Conservation (phyloP, 2,797 vertebrate genomes). For the Manis javanica region DNA sequence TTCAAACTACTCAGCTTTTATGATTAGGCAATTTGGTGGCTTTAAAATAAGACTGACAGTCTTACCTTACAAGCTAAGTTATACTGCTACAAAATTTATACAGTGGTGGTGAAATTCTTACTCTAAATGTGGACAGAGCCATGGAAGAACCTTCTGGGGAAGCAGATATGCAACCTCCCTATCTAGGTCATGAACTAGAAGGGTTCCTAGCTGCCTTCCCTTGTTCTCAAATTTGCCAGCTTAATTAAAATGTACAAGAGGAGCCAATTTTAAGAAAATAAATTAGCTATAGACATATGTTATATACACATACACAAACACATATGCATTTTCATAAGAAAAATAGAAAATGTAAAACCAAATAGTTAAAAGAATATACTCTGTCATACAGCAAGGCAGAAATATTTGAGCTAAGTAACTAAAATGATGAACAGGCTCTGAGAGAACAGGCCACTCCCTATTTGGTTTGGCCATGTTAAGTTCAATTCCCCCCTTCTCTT, state of each 20-base stretch:
- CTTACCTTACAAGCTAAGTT: neutral
- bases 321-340: neutral
- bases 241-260: neutral
- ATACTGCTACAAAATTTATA: neutral
- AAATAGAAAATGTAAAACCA: slow-evolving; percentile 15
- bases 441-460: neutral
- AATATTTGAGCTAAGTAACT: neutral
- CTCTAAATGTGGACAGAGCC: neutral
- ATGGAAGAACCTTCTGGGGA: neutral
- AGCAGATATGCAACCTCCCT: neutral
- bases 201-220: neutral
- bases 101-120: neutral
- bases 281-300: neutral
- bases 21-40: neutral
- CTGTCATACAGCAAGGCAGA: neutral
- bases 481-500: neutral
- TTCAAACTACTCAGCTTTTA: slow-evolving; percentile 20
- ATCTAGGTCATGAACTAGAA: neutral
- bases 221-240: neutral
- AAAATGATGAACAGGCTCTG: neutral
- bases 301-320: neutral
- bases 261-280: neutral
- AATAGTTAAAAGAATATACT: neutral
- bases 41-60: neutral
- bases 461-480: neutral